These are phyloP conservation scores for Phoxinus dragarum DNA, from an alignment of 2,797 vertebrate genomes.

Conservation along the genomic window DNA sequence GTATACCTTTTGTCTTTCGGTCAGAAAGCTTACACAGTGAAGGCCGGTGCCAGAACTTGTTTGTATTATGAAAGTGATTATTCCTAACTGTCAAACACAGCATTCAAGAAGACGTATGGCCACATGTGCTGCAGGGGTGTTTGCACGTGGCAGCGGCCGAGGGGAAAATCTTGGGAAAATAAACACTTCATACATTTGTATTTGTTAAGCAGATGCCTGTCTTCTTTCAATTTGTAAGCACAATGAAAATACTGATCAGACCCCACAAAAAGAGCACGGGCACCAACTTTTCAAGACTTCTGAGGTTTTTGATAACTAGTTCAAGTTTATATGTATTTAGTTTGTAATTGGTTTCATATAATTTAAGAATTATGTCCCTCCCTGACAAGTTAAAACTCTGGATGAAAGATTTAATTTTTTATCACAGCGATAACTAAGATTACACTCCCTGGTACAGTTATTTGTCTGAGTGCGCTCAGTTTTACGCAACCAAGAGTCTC, in stretches of 20 bases:
- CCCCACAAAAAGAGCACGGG: conserved; percentile 13
- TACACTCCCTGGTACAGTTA: neutral
- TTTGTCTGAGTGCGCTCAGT: neutral
- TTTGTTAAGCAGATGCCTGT: conserved; percentile 62
- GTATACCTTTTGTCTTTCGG: conserved; percentile 60
- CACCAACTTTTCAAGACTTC: conserved; percentile 30
- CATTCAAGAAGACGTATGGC: conserved; percentile 63
- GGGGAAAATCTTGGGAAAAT: conserved; percentile 61
- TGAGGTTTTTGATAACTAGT: conserved; percentile 24
- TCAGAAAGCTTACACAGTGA: conserved; percentile 57
- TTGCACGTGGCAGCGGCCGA: conserved; percentile 52
- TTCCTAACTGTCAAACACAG: conserved; percentile 74
- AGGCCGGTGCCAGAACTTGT: conserved; percentile 58
- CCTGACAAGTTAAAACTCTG: neutral
- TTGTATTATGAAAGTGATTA: conserved; percentile 72
- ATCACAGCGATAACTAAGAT: neutral
- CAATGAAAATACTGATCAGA: conserved; percentile 39
- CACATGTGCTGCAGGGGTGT: conserved; percentile 55
- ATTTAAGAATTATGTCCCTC: neutral
- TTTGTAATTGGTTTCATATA: neutral
- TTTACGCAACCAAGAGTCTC: conserved; percentile 16
- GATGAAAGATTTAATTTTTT: neutral
- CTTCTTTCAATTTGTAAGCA: conserved; percentile 59
- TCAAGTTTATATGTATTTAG: conserved; percentile 13
- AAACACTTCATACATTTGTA: conserved; percentile 63